Evolutionary conservation across 2,113 vertebrate genomes (phyloP).

Genomic region (Microtus ochrogaster): DNA sequence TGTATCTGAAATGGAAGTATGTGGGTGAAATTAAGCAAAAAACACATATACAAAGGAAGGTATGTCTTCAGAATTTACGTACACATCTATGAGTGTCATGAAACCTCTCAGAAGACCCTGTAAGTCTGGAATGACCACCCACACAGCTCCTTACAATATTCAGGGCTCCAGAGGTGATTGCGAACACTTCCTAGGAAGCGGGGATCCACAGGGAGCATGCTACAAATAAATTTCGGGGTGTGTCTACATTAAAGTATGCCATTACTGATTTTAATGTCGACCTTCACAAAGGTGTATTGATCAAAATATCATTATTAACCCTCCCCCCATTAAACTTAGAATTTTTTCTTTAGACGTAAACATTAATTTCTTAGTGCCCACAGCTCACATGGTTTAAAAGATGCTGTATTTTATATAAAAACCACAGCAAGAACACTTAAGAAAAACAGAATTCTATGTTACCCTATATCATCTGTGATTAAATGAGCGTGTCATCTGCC

Average conservation of each 20-base stretch:
- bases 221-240: not conserved
- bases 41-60: not conserved
- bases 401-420: constrained; percentile 12
- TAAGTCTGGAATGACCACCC: not conserved
- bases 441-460: constrained; percentile 3
- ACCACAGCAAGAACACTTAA: not conserved
- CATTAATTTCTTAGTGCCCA: not conserved
- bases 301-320: constrained; percentile 27
- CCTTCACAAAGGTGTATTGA: not conserved
- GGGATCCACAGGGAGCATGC: not conserved
- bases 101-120: not conserved
- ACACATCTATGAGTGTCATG: no score
- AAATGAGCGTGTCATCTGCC: not conserved
- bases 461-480: not conserved
- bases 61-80: not conserved
- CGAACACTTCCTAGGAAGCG: not conserved
- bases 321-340: not conserved
- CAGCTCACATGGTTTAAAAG: constrained; percentile 6
- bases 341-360: not conserved
- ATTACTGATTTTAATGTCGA: not conserved
- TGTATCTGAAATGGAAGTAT: not conserved
- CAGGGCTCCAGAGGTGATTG: not conserved
- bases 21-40: not conserved
- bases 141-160: not conserved
- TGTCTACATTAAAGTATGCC: not conserved